Evolutionary conservation across 2,113 vertebrate species (phyloP), one percentile per base, ranked within the genome.

Genomic region (Fregata magnificens): DNA sequence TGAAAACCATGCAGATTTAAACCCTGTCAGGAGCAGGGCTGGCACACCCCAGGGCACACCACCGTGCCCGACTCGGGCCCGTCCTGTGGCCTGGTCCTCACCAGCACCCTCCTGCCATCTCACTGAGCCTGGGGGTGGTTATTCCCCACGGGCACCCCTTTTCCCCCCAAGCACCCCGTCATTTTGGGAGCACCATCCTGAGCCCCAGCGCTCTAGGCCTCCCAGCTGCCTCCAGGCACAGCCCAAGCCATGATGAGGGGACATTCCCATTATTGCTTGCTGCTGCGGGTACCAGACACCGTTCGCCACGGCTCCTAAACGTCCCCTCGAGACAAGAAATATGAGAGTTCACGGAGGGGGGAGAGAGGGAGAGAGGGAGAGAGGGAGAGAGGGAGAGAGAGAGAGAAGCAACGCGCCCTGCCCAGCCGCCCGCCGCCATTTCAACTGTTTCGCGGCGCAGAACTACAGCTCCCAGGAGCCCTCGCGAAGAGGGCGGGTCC

Each of bases 341-440:
- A 31, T 0, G 9, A 5, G 4, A 11, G 31, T 45, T 26, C 45
- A 66, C 3, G 0, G 8, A 16, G 4, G 3, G 7, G 3, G n/a
- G 2, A 63, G n/a, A n/a, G n/a, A n/a, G n/a, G n/a, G n/a, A n/a
- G n/a, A n/a, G n/a, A n/a, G n/a, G n/a, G n/a, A n/a, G n/a, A n/a
- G n/a, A n/a, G n/a, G n/a, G n/a, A n/a, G n/a, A n/a, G n/a, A n/a
- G n/a, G n/a, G n/a, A n/a, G n/a, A n/a, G n/a, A n/a, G n/a, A 40
- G 1, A 63, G 2, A 13, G 2, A 56, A 24, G 2, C 2, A 2
- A 7, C 0, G 0, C 13, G 1, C 15, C 20, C 29, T 1, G 1
- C 9, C 20, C 40, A 2, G 17, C 26, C 29, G 2, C 17, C 38
- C 16, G 7, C 67, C 69, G 38, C 71, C 93, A 87, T 42, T 10